Evolutionary conservation across 2,888 invertebrate species (phyloP).

Genomic region (Platycnemis pennipes): DNA sequence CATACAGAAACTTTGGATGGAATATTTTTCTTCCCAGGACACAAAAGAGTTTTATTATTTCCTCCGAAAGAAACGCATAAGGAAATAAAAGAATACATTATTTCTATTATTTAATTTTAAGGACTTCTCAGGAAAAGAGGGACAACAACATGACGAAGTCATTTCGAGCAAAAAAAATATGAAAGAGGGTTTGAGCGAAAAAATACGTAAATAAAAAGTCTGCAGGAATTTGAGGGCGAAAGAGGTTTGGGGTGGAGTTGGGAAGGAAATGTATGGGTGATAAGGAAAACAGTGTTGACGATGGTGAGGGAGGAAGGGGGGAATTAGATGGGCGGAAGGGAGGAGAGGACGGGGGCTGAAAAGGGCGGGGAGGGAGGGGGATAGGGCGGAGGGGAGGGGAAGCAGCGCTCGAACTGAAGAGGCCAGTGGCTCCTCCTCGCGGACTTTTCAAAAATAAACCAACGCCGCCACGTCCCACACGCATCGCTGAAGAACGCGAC

Average conservation of each 20-base stretch:
- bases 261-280: neutral
- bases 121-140: neutral
- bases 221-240: neutral
- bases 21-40: neutral
- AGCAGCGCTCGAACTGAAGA: neutral
- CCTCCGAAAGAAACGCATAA: neutral
- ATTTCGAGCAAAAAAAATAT: neutral
- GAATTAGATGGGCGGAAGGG: neutral
- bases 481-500: neutral
- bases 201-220: neutral
- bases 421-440: conserved; percentile 32
- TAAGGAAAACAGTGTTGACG: neutral
- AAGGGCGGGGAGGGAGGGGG: neutral
- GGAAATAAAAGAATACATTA: neutral
- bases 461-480: conserved; percentile 22
- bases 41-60: neutral
- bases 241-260: neutral
- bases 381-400: neutral
- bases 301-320: neutral
- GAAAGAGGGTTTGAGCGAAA: neutral
- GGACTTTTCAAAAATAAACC: conserved; percentile 63
- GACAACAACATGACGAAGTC: neutral
- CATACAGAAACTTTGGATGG: no score
- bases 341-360: neutral
- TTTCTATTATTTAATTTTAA: no score